Percentiles rank a stretch among this genome's conserved stretches.
These are phyloP conservation scores for Pinctada fucata DNA, from an alignment of 2,888 invertebrate species.

Conservation along the genomic window DNA sequence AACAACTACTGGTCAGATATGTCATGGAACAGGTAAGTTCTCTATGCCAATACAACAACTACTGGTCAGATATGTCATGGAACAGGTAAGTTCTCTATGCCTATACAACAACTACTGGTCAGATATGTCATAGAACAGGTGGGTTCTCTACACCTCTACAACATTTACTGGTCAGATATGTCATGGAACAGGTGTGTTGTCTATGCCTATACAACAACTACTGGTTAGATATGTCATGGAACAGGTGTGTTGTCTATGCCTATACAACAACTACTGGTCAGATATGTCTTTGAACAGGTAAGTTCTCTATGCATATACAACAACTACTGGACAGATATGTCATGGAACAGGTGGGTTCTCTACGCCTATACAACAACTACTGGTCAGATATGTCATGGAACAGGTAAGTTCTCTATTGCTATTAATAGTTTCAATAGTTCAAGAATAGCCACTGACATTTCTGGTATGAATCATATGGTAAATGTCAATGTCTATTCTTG, in stretches of 20 bases:
- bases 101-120: conserved; percentile 78
- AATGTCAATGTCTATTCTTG: too few species aligned
- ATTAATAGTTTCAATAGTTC: too few species aligned
- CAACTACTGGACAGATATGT: conserved; percentile 78
- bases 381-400: conserved; percentile 79
- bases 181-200: conserved; percentile 78
- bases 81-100: conserved; percentile 77
- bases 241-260: conserved; percentile 76
- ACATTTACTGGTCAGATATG: conserved; percentile 78
- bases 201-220: conserved; percentile 76
- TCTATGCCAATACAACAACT: conserved; percentile 77
- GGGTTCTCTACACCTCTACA: conserved; percentile 77
- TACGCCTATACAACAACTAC: conserved; percentile 77
- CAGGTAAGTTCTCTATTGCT: conserved; percentile 63
- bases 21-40: conserved; percentile 77
- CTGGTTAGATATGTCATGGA: conserved; percentile 79
- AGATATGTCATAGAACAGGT: conserved; percentile 79
- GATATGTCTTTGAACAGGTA: conserved; percentile 79
- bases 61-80: conserved; percentile 78
- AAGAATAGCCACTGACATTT: too few species aligned
- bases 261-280: conserved; percentile 78
- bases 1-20: conserved; percentile 78
- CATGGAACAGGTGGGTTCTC: conserved; percentile 78
- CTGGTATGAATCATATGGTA: too few species aligned
- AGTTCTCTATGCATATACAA: conserved; percentile 77